Base-by-base conservation (phyloP, 2,888 invertebrate species). In the Melieria omissa region DNA sequence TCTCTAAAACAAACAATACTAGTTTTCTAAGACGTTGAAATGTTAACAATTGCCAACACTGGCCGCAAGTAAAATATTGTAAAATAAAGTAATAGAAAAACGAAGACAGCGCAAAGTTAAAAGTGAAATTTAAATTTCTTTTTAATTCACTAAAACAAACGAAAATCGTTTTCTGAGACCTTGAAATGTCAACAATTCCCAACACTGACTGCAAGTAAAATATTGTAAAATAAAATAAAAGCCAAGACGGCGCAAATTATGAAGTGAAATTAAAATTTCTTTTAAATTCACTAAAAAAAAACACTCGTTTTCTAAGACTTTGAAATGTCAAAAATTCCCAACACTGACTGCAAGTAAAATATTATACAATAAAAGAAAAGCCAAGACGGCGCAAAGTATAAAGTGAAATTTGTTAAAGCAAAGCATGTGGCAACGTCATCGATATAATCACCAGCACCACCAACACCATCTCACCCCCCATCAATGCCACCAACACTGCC, bases 341-440 rank as follows among this genome's bases (percentile, higher is more conserved):
- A 49, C 49, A 10, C 49, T n/a, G 52, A 2, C 9, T 1, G 14
- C 52, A 52, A 8, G 52, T 52, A 52, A 8, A 14, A 0, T 5
- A 52, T n/a, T n/a, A 8, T 14, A 52, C 4, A 8, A 9, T n/a
- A 12, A 5, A 62, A 42, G 10, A 58, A 58, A 58, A 58, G 58
- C 16, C 12, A 29, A 41, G 41, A 58, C 10, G 5, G 57, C 8
- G 57, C 9, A 14, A n/a, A 14, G 10, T 8, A 57, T 12, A n/a
- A 10, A 41, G 41, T 29, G 41, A 58, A 16, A 14, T n/a, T 42
- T 10, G 12, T 12, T n/a, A 62, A 58, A 41, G 41, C n/a, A 41
- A 58, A 58, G 29, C 29, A 58, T 58, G 16, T 58, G 58, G 16
- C 16, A 58, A 10, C 58, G 41, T 58, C 58, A 58, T 58, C 58